Percentiles rank a stretch among this genome's conserved stretches.
These are phyloP conservation scores for Tridacna gigas DNA, from an alignment of 2,888 invertebrate species.

Conservation along the genomic window DNA sequence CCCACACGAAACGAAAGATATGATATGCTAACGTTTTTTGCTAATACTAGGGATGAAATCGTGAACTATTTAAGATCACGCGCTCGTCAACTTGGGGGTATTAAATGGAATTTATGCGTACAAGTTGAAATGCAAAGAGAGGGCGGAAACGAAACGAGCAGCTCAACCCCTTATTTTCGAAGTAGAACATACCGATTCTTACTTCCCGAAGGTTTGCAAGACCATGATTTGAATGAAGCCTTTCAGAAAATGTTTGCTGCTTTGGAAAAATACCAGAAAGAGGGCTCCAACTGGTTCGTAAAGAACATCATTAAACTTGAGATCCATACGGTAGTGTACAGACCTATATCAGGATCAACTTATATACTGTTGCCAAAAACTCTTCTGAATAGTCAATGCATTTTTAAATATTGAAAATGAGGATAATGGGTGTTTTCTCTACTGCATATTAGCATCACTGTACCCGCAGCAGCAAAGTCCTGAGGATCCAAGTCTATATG, in stretches of 20 bases:
- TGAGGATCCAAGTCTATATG: conserved; percentile 36
- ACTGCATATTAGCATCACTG: conserved; percentile 49
- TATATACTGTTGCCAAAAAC: conserved; percentile 46
- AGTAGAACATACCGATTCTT: conserved; percentile 29
- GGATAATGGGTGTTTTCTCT: conserved; percentile 54
- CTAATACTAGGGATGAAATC: conserved; percentile 24
- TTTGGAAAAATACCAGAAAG: conserved; percentile 46
- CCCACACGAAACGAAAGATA: conserved; percentile 36
- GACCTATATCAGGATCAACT: conserved; percentile 47
- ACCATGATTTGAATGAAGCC: conserved; percentile 46
- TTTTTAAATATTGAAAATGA: conserved; percentile 53
- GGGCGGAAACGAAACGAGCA: conserved; percentile 27
- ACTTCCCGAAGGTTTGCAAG: conserved; percentile 9
- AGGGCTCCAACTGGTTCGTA: conserved; percentile 51
- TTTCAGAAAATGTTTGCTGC: conserved; percentile 49
- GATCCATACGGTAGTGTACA: conserved; percentile 47
- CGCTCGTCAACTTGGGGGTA: conserved; percentile 23
- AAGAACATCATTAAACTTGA: conserved; percentile 45
- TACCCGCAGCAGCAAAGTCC: conserved; percentile 33
- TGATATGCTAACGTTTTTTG: conserved; percentile 44
- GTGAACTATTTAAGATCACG: conserved; percentile 6
- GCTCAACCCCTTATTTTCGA: conserved; percentile 33
- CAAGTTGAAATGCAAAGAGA: conserved; percentile 58
- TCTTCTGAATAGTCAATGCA: conserved; percentile 1
- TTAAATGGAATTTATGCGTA: conserved; percentile 55